Conservation (phyloP, 2,888 invertebrate species). For the Acronicta leporina region DNA sequence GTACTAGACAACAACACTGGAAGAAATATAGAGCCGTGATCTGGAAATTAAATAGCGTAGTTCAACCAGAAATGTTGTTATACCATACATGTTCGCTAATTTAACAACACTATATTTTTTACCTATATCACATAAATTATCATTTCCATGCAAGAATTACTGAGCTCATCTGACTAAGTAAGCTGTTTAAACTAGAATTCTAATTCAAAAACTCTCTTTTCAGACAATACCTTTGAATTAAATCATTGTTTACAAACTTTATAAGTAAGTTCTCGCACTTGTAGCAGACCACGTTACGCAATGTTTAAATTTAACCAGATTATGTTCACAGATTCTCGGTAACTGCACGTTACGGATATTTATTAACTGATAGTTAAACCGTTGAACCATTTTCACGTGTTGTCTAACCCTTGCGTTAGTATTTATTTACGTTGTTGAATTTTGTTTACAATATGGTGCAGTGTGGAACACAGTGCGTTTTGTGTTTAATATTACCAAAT, state of each 20-base stretch:
- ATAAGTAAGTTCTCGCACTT: constrained; percentile 21
- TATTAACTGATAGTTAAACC: constrained; percentile 73
- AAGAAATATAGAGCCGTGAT: no score
- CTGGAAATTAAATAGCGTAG: no score
- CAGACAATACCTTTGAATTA: constrained; percentile 34
- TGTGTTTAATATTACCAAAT: constrained; percentile 10
- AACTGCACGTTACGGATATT: constrained; percentile 64
- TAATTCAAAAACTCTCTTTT: no score
- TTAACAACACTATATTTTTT: no score
- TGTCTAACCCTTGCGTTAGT: constrained; percentile 55
- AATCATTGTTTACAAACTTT: constrained; percentile 37
- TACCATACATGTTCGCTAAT: no score
- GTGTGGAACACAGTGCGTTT: constrained; percentile 22
- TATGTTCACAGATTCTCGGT: constrained; percentile 64
- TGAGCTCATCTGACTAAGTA: no score
- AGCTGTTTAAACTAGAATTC: no score
- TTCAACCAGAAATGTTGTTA: no score
- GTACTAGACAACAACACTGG: constrained; percentile 5
- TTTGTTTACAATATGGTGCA: constrained; percentile 44
- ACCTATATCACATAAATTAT: no score
- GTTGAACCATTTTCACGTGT: constrained; percentile 63
- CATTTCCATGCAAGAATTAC: no score
- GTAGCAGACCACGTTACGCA: constrained; percentile 42
- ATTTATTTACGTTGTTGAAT: constrained; percentile 66
- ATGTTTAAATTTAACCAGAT: constrained; percentile 65